phyloP scores from a whole-genome alignment of 2,113 vertebrate genomes.

The Chloropsis hardwickii region DNA sequence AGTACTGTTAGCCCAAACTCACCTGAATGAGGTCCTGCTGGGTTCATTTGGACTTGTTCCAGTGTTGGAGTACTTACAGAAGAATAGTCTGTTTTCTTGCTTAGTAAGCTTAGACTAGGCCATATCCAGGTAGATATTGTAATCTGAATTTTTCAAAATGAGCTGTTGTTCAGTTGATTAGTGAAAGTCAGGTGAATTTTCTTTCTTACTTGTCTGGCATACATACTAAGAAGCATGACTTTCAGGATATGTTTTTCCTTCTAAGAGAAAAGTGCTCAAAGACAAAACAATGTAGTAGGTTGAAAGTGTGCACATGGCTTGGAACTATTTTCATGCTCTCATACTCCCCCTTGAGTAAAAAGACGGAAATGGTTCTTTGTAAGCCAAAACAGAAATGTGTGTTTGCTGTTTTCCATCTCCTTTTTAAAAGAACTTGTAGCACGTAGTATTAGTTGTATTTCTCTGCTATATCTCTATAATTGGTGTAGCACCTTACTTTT shows the following conservation, averaged over 20 bases:
- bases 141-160: neutral
- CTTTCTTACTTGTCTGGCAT: neutral
- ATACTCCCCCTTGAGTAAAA: neutral
- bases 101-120: neutral
- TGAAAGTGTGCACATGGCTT: neutral
- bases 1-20: neutral
- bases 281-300: neutral
- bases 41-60: neutral
- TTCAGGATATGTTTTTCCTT: neutral
- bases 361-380: neutral
- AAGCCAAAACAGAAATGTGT: neutral
- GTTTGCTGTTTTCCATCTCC: neutral
- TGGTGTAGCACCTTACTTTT: neutral
- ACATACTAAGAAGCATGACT: neutral
- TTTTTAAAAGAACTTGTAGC: neutral
- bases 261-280: neutral
- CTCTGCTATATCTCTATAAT: neutral
- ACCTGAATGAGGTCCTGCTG: neutral
- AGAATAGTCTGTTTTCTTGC: neutral
- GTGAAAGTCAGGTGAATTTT: neutral
- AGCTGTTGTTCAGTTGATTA: neutral
- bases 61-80: neutral
- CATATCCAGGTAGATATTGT: neutral
- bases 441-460: neutral
- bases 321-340: neutral